Base-by-base conservation (phyloP, 2,797 vertebrate species). In the Margarornis squamiger region DNA sequence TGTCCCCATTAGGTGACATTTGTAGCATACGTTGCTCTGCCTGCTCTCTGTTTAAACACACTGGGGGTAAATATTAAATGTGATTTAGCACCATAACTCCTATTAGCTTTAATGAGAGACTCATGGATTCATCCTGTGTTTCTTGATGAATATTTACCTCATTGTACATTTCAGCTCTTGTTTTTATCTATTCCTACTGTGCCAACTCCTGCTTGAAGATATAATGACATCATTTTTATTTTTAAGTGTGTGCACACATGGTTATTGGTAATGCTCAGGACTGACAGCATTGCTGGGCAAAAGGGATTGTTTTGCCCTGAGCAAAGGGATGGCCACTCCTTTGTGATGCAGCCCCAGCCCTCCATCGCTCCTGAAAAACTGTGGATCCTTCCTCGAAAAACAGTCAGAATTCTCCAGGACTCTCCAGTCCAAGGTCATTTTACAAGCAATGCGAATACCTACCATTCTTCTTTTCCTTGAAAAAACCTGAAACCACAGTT, bases 71-170 rank as follows among this genome's bases (percentile, higher is more conserved):
- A 89, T 86, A 95, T 96, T 96, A 96, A 93, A 85, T 67, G 91
- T 67, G 76, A 95, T 90, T 90, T 93, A 95, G 90, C 77, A 87
- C 83, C 83, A 36, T 66, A 92, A 89, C 79, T 86, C 92, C 85
- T 55, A 76, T 97, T 95, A 96, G 77, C 82, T 92, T 86, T 96
- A 97, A 97, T 95, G 92, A 92, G 95, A 96, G 54, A 54, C 93
- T 89, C 86, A 92, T 17, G 86, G 96, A 79, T 96, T 95, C 91
- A 92, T 93, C 90, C 83, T 95, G 92, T 57, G 86, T 77, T 93
- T 94, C 93, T 54, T 92, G 93, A 97, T 96, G 95, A 94, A 85
- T 87, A 96, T 95, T 97, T 95, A 97, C 96, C 94, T 84, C 96
- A 75, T 74, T 93, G 95, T 65, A 76, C 94, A 93, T 95, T 93